These are phyloP conservation scores for Hippocampus kuda DNA, from an alignment of 2,797 vertebrate species.

Conservation along the genomic window DNA sequence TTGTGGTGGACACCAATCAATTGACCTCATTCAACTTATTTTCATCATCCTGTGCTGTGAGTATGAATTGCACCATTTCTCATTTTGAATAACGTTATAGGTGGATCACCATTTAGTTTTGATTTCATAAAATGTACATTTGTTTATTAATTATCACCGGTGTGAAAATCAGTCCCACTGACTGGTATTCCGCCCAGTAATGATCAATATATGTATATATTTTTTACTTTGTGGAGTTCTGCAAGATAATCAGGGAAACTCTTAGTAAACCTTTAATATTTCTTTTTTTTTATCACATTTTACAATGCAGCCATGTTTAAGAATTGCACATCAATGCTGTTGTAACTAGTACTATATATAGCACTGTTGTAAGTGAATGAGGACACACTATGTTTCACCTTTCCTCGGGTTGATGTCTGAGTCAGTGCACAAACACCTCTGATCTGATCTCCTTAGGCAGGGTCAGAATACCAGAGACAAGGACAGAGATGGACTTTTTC, in stretches of 20 bases:
- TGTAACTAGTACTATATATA: constrained; percentile 1
- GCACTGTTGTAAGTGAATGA: constrained; percentile 14
- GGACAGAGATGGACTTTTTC: constrained; percentile 38
- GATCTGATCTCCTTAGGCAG: constrained; percentile 39
- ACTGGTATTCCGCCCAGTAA: background rate
- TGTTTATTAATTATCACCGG: background rate
- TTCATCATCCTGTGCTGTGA: background rate
- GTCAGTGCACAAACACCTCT: constrained; percentile 45
- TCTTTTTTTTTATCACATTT: background rate
- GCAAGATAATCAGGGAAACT: background rate
- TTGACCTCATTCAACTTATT: background rate
- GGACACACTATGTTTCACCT: constrained; percentile 45
- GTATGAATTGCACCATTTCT: background rate
- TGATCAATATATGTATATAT: background rate
- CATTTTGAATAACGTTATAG: too few relatives aligned
- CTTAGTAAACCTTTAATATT: background rate
- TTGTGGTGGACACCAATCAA: background rate
- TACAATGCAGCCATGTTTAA: background rate
- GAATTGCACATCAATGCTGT: background rate
- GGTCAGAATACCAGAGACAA: constrained; percentile 43
- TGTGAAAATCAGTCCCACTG: background rate
- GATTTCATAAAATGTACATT: background rate
- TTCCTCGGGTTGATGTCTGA: constrained; percentile 47
- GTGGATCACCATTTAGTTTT: background rate
- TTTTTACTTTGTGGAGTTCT: background rate